Base-by-base conservation (phyloP, 23 tunicate genomes). In the Trididemnum nubilum region DNA sequence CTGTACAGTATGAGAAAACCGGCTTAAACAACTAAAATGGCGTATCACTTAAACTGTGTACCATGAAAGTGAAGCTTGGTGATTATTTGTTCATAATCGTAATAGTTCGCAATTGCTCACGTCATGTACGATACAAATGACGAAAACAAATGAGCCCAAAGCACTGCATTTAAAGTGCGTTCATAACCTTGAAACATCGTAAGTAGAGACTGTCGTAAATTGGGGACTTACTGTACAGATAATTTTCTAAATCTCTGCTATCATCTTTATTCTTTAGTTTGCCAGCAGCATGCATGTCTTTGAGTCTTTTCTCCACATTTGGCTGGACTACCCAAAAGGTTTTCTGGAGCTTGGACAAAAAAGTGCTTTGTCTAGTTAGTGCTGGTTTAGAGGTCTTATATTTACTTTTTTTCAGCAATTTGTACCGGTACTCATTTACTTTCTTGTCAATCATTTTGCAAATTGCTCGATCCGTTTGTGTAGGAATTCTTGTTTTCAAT, bases 291-390 rank as follows among this genome's bases (percentile, higher is more conserved):
- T 44, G 69, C 29, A 22, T 61, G 26, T n/a, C 69, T 61, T n/a
- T 24, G 28, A 61, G 69, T 61, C 69, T 61, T 25, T 61, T 61
- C 69, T 61, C 69, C 26, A 61, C 26, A n/a, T 61, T 25, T n/a
- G 26, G 69, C 29, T 61, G 69, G 29, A 61, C 69, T 22, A 61
- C 69, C 69, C 69, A 61, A 61, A 61, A 61, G 28, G 69, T 61
- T 25, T 61, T 5, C 69, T 25, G 15, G 28, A 25, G 26, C 29
- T 61, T 61, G 26, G 69, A n/a, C 69, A 61, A 61, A 61, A 61
- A 61, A n/a, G 26, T 25, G 28, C 29, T 25, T 25, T 24, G 26
- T 61, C 29, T 61, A n/a, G 26, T 61, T n/a, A 25, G 15, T 25
- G 26, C 69, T 9, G 69, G 26, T 22, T 61, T 61, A 22, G 29